Percentiles rank a stretch among this genome's conserved stretches.
Evolutionary conservation across 1,140 invertebrate species (phyloP).

Genomic region (Stenopsyche tienmushanensis): DNA sequence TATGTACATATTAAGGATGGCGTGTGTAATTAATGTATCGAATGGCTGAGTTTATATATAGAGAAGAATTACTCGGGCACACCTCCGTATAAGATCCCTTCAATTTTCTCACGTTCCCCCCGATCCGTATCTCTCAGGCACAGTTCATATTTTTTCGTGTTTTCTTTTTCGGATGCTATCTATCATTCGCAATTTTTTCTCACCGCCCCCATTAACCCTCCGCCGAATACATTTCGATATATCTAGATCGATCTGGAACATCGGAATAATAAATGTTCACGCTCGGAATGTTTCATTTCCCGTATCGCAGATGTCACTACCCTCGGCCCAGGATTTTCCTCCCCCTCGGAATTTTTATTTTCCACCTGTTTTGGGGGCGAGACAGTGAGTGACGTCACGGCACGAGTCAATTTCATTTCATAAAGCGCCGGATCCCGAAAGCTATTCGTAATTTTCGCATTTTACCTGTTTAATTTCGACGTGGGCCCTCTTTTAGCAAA

Average conservation of each 20-base stretch:
- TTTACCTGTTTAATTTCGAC: background rate
- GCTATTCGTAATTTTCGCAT: background rate
- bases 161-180: slow-evolving; percentile 5
- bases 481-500: no score
- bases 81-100: no score
- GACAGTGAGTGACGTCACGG: background rate
- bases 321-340: background rate
- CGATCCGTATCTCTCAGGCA: no score
- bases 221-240: slow-evolving; percentile 4
- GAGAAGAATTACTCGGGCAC: no score
- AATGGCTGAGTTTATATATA: no score
- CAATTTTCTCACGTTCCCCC: no score
- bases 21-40: no score
- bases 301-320: slow-evolving; percentile 5
- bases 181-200: slow-evolving; percentile 6
- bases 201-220: background rate
- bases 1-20: no score
- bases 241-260: background rate
- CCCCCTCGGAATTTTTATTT: slow-evolving; percentile 1
- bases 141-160: background rate
- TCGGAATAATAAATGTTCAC: slow-evolving; percentile 12
- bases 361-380: background rate
- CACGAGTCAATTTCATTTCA: background rate
- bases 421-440: background rate
- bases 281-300: slow-evolving; percentile 7